Percentiles rank a stretch among this genome's conserved stretches.
Evolutionary conservation across 2,113 vertebrate genomes (phyloP).

Genomic region (sheep (Ovis aries)): DNA sequence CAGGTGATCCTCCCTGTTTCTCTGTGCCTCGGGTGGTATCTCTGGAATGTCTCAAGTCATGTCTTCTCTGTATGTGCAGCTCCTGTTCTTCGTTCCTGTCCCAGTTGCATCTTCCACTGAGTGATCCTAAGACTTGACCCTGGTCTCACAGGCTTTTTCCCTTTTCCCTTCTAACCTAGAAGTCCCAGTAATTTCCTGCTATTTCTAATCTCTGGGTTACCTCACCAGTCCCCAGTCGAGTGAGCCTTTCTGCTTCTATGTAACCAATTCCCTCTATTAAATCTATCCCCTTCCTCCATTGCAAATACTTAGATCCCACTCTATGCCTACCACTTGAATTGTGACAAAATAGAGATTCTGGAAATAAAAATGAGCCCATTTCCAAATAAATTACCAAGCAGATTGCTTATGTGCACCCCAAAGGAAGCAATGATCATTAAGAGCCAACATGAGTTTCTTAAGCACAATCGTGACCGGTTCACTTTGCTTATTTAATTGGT

Average conservation of each 20-base stretch:
- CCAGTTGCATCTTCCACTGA: not conserved
- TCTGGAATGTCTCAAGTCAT: not conserved
- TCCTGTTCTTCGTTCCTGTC: not conserved
- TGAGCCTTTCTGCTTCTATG: not conserved
- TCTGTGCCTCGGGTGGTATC: not conserved
- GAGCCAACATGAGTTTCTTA: constrained; percentile 4
- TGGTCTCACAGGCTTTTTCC: not conserved
- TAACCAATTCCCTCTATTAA: not conserved
- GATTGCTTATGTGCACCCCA: not conserved
- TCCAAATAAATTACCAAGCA: constrained; percentile 35
- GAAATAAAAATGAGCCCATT: constrained; percentile 8
- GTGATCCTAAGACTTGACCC: not conserved
- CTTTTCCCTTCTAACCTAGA: not conserved
- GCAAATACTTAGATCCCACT: not conserved
- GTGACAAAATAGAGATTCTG: constrained; percentile 22
- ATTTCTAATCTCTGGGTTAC: not conserved
- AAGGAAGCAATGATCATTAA: constrained; percentile 13
- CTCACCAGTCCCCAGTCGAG: not conserved
- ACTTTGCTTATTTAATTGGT: constrained; percentile 46
- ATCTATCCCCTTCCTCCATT: not conserved
- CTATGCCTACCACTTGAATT: not conserved
- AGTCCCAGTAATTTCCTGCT: not conserved
- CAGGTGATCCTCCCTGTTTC: not conserved
- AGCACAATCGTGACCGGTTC: not conserved
- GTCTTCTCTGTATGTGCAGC: not conserved